Evolutionary conservation across 35 echinoderm and acorn worm species (phyloP).

Genomic region (Apostichopus japonicus): DNA sequence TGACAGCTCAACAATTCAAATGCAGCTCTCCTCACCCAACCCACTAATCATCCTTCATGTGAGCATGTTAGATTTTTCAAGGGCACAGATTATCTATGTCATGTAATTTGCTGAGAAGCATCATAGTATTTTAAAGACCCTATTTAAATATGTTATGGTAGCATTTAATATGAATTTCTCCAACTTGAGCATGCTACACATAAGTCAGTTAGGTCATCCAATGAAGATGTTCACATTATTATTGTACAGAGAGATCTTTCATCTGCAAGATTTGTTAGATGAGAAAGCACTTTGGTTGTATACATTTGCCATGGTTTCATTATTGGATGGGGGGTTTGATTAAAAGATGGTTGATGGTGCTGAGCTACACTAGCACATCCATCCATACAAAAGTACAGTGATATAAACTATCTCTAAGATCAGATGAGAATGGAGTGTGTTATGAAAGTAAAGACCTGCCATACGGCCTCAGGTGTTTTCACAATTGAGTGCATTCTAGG

Average conservation of each 20-base stretch:
- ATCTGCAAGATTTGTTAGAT: neutral
- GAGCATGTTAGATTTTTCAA: too few relatives aligned
- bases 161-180: too few relatives aligned
- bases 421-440: neutral
- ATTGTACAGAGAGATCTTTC: neutral
- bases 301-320: neutral
- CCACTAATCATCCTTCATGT: too few relatives aligned
- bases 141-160: too few relatives aligned
- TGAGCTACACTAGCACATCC: too few relatives aligned
- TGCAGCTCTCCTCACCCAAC: too few relatives aligned
- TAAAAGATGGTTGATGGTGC: too few relatives aligned
- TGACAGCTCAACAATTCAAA: too few relatives aligned
- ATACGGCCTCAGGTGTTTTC: neutral
- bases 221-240: neutral
- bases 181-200: neutral
- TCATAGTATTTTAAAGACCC: too few relatives aligned
- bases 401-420: neutral
- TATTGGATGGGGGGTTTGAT: neutral
- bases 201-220: neutral
- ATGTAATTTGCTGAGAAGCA: too few relatives aligned
- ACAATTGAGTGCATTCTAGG: neutral
- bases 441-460: neutral
- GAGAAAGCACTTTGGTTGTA: neutral
- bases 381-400: neutral
- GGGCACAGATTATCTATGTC: too few relatives aligned